Evolutionary conservation across 2,797 vertebrate species (phyloP), one percentile per base, ranked within the genome.

Genomic region (Schizopygopsis malacanthus): DNA sequence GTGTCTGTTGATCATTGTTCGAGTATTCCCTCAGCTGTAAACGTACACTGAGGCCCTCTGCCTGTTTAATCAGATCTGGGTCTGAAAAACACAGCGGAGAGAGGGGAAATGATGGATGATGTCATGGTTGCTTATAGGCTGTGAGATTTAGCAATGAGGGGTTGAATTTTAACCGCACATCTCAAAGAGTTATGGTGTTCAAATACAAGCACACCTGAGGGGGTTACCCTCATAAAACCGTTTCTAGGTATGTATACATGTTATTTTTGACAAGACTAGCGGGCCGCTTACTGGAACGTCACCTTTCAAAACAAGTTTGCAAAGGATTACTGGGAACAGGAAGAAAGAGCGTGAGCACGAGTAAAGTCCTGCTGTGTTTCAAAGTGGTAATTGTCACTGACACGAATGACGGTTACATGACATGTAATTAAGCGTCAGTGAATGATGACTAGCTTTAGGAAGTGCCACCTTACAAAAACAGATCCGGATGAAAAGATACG

Each of bases 131-230:
- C 85, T 91, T 93, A 92, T 88, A 93, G 91, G 92, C 90, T 92
- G 92, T 88, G 90, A 94, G 87, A 92, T 93, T 91, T 92, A 89
- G 86, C 89, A 91, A 59, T 70, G 86, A 82, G 81, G 71, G 89
- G 86, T 83, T 88, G 89, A 92, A 93, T 91, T 91, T 90, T 69
- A 86, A 86, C 87, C 84, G 85, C 65, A 78, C 75, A 90, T 87
- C 72, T 52, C 79, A 89, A 88, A 86, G 20, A 82, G 71, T 79
- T 86, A 90, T 47, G 33, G 41, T 82, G 80, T 85, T 89, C 88
- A 90, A 89, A 89, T 73, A 39, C 25, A 67, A 73, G 5, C 43
- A 83, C 63, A 71, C 61, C 50, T 6, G 37, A 43, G 20, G 9
- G 76, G 45, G 65, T 79, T 59, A 47, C 76, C 3, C 76, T 47